Evolutionary conservation across 2,113 vertebrate species (phyloP).

Genomic region (Nycticebus coucang): DNA sequence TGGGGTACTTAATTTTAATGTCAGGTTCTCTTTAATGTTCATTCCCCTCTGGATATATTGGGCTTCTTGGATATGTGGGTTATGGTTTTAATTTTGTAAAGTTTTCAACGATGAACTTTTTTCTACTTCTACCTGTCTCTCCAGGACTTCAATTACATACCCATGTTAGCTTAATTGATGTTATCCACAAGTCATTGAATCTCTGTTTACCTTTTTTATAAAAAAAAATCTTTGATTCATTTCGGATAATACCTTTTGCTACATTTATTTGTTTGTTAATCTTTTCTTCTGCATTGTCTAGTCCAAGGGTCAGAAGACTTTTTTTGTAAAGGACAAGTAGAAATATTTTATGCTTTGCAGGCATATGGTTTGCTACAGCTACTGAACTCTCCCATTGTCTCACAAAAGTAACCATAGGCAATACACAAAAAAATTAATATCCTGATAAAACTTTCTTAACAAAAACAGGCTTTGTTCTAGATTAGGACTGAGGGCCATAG

Average conservation of each 20-base stretch:
- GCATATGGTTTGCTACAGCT: not conserved
- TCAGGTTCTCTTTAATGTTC: not conserved
- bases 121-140: not conserved
- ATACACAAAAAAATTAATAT: not conserved
- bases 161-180: not conserved
- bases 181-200: not conserved
- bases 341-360: not conserved
- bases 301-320: not conserved
- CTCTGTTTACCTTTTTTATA: not conserved
- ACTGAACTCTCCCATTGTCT: not conserved
- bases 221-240: not conserved
- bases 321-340: not conserved
- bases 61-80: not conserved
- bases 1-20: not conserved
- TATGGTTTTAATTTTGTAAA: not conserved
- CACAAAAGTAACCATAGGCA: not conserved
- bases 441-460: not conserved
- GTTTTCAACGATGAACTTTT: not conserved
- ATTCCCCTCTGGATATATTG: not conserved
- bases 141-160: not conserved
- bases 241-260: not conserved
- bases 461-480: not conserved
- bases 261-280: not conserved
- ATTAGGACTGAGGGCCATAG: not conserved
- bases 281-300: not conserved